A percentile compares a stretch with the other conserved stretches of the same genome.
phyloP scores from a whole-genome alignment of 2,113 vertebrate genomes.

The Phocoena sinus region DNA sequence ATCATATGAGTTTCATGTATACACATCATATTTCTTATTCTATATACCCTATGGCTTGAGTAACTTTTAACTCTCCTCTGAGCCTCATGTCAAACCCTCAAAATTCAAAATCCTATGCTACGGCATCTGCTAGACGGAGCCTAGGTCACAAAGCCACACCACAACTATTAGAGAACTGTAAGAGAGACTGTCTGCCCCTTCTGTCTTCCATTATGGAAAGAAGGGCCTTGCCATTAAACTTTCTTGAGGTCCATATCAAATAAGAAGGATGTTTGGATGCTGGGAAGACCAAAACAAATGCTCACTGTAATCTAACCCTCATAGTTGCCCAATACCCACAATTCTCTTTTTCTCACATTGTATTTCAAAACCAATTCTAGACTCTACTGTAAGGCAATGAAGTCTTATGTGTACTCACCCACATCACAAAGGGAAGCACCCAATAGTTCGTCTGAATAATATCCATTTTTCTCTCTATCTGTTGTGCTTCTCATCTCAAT shows the following conservation, averaged over 20 bases:
- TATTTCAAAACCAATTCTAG: neutral
- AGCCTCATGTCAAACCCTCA: neutral
- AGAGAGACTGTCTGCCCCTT: neutral
- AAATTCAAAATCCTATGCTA: neutral
- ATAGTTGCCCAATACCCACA: neutral
- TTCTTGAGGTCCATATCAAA: neutral
- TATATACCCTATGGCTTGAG: neutral
- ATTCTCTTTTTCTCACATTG: neutral
- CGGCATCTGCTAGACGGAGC: neutral
- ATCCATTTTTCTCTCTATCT: neutral
- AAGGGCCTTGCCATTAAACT: neutral
- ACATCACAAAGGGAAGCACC: neutral
- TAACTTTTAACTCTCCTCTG: neutral
- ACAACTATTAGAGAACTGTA: neutral
- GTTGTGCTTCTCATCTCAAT: neutral
- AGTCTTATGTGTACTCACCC: neutral
- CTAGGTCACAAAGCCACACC: neutral
- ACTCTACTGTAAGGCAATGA: neutral
- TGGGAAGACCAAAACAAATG: neutral
- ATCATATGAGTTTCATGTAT: neutral
- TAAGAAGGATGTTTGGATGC: neutral
- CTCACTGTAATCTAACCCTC: neutral
- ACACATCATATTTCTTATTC: neutral
- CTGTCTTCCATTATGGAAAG: neutral
- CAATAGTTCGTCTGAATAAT: neutral